phyloP scores from a whole-genome alignment of 2,888 invertebrate species.

The Trissolcus brochymenae region DNA sequence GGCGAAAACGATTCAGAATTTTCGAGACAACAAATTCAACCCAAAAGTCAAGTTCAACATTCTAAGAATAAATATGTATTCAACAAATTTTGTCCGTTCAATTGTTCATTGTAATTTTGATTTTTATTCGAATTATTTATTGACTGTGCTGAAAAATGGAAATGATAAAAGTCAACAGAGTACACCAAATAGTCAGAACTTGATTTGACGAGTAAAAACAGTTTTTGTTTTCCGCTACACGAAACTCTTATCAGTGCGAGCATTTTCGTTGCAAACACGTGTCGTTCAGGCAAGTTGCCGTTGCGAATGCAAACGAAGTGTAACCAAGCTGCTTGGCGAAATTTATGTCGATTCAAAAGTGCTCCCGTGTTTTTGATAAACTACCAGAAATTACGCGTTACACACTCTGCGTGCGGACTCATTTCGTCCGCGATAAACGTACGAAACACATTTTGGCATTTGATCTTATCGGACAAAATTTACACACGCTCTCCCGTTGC shows the following conservation, averaged over 20 bases:
- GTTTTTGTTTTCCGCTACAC: background rate
- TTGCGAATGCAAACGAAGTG: constrained; percentile 6
- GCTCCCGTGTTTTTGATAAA: constrained; percentile 13
- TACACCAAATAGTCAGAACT: no score
- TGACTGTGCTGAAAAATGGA: no score
- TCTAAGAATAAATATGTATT: no score
- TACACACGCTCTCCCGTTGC: no score
- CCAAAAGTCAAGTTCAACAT: no score
- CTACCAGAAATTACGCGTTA: constrained; percentile 13
- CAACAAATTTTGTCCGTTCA: no score
- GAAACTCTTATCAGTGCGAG: constrained; percentile 5
- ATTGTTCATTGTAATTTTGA: no score
- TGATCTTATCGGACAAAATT: constrained; percentile 18
- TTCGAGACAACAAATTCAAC: background rate
- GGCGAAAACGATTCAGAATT: no score
- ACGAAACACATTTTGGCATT: constrained; percentile 12
- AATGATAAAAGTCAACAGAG: no score
- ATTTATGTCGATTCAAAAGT: constrained; percentile 15
- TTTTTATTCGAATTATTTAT: no score
- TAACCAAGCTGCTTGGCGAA: constrained; percentile 7
- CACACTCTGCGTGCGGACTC: background rate
- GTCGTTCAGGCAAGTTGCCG: background rate
- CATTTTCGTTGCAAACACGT: constrained; percentile 5
- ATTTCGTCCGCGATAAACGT: constrained; percentile 3
- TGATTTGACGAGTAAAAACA: no score